These are phyloP conservation scores for Pelusios castaneus DNA, from an alignment of 2,113 vertebrate species.

Conservation along the genomic window DNA sequence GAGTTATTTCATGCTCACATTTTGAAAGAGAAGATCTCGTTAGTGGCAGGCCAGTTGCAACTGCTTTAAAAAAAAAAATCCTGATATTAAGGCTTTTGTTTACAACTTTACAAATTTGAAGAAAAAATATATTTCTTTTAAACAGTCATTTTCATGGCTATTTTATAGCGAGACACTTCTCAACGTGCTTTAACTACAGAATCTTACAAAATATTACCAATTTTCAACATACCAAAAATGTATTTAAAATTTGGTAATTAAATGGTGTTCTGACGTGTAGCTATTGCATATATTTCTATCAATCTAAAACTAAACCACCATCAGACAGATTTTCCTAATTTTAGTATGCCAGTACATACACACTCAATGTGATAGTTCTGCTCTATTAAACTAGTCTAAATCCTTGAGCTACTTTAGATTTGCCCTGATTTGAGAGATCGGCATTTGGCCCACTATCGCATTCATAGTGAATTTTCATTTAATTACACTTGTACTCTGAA, in stretches of 20 bases:
- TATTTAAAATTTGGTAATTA: constrained; percentile 29
- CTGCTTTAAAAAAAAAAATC: background rate
- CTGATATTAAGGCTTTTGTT: background rate
- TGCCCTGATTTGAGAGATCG: background rate
- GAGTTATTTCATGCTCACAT: background rate
- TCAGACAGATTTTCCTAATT: background rate
- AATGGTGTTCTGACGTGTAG: background rate
- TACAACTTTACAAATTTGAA: background rate
- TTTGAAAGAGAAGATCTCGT: constrained; percentile 3
- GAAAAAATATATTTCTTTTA: background rate
- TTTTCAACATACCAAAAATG: background rate
- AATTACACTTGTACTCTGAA: background rate
- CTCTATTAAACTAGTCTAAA: background rate
- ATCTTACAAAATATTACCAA: background rate
- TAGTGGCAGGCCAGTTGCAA: background rate
- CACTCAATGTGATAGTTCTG: background rate
- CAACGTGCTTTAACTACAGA: background rate
- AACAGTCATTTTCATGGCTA: background rate
- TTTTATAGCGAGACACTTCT: background rate
- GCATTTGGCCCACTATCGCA: background rate
- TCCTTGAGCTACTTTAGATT: background rate
- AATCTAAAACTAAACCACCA: constrained; percentile 14
- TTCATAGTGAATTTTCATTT: constrained; percentile 21
- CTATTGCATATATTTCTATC: background rate
- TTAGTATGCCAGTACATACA: background rate